Conservation (phyloP, 2,797 vertebrate species). For the Pipistrellus pygmaeus region DNA sequence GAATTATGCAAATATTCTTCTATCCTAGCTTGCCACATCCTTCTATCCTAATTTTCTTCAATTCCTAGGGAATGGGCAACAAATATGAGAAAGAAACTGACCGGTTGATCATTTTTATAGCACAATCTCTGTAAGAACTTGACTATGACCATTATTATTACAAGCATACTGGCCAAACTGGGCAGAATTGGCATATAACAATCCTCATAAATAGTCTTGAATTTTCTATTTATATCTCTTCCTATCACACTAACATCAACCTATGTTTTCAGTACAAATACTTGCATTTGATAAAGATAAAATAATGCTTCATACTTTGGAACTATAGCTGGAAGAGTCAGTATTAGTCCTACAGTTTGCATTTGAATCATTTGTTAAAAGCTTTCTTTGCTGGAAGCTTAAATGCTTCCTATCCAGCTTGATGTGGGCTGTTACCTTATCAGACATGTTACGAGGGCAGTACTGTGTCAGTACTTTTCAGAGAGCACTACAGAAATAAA, state of each 20-base stretch:
- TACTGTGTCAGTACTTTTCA: background rate
- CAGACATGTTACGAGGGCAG: background rate
- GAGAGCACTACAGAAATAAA: background rate
- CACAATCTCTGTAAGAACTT: background rate
- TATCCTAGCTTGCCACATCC: background rate
- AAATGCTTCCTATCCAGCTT: background rate
- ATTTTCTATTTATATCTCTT: background rate
- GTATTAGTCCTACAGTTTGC: background rate
- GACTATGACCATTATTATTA: background rate
- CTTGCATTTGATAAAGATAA: slow-evolving; percentile 2
- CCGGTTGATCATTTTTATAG: background rate
- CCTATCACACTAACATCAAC: background rate
- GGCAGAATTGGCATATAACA: background rate
- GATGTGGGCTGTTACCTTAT: background rate
- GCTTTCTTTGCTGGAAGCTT: background rate
- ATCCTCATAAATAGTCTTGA: background rate
- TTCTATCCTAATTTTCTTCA: background rate
- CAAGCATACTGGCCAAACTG: background rate
- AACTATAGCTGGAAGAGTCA: background rate
- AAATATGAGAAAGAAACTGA: background rate
- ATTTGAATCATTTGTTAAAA: background rate
- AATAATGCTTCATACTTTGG: slow-evolving; percentile 1
- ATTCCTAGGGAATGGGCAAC: background rate
- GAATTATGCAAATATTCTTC: background rate
- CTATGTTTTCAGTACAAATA: background rate